Evolutionary conservation across 2,888 invertebrate species (phyloP).

Genomic region (Patella ulyssiponensis): DNA sequence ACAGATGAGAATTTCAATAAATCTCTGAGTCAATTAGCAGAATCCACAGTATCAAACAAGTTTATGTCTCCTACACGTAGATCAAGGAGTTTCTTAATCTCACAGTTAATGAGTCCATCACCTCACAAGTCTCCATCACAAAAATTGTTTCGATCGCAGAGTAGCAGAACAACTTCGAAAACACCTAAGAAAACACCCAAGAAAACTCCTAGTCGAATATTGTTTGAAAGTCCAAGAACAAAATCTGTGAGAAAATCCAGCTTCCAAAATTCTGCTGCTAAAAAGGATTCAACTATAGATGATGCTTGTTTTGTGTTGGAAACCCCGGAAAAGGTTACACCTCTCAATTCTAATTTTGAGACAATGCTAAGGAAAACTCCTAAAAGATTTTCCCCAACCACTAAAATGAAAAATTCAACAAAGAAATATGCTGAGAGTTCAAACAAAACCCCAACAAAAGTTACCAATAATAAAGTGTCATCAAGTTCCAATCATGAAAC

Average conservation of each 20-base stretch:
- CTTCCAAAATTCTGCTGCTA: not conserved
- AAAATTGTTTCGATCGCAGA: not conserved
- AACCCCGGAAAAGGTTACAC: not conserved
- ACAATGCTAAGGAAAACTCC: not conserved
- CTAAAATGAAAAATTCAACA: not conserved
- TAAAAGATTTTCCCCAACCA: not conserved
- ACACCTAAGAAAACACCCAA: constrained; percentile 22
- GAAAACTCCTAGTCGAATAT: constrained; percentile 16
- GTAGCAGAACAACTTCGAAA: constrained; percentile 12
- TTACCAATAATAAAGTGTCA: not conserved
- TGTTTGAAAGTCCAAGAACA: constrained; percentile 21
- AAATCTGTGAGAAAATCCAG: not conserved
- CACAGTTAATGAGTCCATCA: constrained; percentile 57
- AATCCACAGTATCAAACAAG: constrained; percentile 21
- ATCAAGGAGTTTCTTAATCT: constrained; percentile 45
- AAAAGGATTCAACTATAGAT: not conserved
- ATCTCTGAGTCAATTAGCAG: not conserved
- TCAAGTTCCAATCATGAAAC: not conserved
- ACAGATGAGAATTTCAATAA: constrained; percentile 15
- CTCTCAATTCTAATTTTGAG: not conserved
- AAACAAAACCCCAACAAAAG: not conserved
- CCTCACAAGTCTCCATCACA: constrained; percentile 22
- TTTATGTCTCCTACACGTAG: constrained; percentile 51
- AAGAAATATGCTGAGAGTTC: not conserved
- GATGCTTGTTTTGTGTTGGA: too few relatives aligned